A percentile compares a stretch with the other conserved stretches of the same genome.
These are phyloP conservation scores for Scaptomyza cyrtandrae DNA, from an alignment of 2,888 invertebrate genomes.

Conservation along the genomic window DNA sequence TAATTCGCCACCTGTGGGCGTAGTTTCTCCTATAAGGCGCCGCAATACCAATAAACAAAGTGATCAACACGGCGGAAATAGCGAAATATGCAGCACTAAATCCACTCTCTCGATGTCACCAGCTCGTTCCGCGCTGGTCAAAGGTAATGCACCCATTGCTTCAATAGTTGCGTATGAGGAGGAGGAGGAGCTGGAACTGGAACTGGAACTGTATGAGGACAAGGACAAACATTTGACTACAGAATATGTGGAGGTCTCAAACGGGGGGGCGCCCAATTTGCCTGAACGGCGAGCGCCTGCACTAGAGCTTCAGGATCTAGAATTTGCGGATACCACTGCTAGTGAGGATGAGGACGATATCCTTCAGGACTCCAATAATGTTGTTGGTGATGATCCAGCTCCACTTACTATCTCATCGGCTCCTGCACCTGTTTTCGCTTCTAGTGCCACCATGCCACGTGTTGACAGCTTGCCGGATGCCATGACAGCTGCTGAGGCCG, in stretches of 20 bases:
- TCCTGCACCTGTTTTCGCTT: not conserved
- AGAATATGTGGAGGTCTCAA: slow-evolving; percentile 54
- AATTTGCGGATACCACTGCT: slow-evolving; percentile 86
- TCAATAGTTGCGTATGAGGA: slow-evolving; percentile 82
- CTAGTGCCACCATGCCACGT: slow-evolving; percentile 49
- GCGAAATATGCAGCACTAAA: slow-evolving; percentile 61
- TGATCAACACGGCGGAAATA: slow-evolving; percentile 64
- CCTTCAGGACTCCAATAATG: slow-evolving; percentile 83
- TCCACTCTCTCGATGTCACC: slow-evolving; percentile 79
- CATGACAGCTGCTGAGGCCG: slow-evolving; percentile 95
- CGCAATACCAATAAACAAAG: slow-evolving; percentile 52
- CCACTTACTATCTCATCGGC: slow-evolving; percentile 2
- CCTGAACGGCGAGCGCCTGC: slow-evolving; percentile 78
- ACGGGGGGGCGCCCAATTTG: slow-evolving; percentile 52
- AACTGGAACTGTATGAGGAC: slow-evolving; percentile 33
- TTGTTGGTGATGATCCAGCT: slow-evolving; percentile 54
- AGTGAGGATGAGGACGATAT: slow-evolving; percentile 85
- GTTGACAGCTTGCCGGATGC: slow-evolving; percentile 85
- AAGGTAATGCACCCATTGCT: slow-evolving; percentile 81
- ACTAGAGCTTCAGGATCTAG: slow-evolving; percentile 86
- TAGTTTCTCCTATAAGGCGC: slow-evolving; percentile 79
- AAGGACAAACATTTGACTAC: slow-evolving; percentile 55
- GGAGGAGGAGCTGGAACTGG: slow-evolving; percentile 67
- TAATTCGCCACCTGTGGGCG: slow-evolving; percentile 79
- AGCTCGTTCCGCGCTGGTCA: slow-evolving; percentile 65